These are phyloP conservation scores for Labeo calbasu DNA, from an alignment of 2,797 vertebrate genomes.

Conservation along the genomic window DNA sequence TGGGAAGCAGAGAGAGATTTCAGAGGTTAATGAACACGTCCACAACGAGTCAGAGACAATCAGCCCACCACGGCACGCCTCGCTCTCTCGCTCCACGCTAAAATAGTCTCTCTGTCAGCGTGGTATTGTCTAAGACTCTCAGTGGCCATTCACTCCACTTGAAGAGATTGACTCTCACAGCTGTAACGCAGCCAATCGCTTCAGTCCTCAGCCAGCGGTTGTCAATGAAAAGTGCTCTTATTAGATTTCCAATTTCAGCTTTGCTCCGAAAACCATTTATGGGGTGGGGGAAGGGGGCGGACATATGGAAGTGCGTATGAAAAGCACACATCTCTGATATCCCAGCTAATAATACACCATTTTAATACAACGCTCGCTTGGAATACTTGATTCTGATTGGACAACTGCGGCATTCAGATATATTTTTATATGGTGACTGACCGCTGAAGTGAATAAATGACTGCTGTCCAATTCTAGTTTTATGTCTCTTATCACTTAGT, in stretches of 20 bases:
- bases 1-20: constrained; percentile 38
- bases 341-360: constrained; percentile 14
- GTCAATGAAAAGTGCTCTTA: constrained; percentile 50
- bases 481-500: not conserved
- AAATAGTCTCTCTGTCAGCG: constrained; percentile 43
- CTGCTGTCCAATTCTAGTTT: not conserved
- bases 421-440: not conserved
- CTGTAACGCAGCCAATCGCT: constrained; percentile 45
- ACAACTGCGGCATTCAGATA: constrained; percentile 16
- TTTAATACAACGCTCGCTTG: constrained; percentile 15
- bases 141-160: constrained; percentile 50
- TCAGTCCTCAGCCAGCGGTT: constrained; percentile 40
- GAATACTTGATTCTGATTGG: constrained; percentile 27
- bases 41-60: constrained; percentile 37
- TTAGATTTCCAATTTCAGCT: constrained; percentile 54
- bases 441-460: not conserved
- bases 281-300: constrained; percentile 22
- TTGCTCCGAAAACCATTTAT: constrained; percentile 36
- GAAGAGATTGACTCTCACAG: constrained; percentile 53
- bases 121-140: constrained; percentile 49
- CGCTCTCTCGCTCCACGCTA: not conserved
- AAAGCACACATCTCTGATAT: constrained; percentile 30
- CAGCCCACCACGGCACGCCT: constrained; percentile 26
- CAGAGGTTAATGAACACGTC: constrained; percentile 55
- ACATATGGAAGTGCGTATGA: constrained; percentile 33